Evolutionary conservation across 2,113 vertebrate genomes (phyloP).

Genomic region (Pelmatolapia mariae): DNA sequence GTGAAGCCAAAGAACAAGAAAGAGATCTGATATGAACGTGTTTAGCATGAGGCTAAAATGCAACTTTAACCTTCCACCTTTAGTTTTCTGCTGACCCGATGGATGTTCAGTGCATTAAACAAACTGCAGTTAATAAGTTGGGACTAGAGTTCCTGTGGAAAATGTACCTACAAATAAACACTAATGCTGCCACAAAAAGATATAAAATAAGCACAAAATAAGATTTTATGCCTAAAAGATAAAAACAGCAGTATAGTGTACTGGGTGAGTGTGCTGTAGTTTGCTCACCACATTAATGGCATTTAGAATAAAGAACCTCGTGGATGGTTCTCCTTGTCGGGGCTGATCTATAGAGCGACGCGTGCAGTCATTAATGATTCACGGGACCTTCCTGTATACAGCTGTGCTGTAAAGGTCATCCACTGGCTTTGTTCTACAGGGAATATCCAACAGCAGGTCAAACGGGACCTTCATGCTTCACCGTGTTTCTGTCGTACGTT

Average conservation of each 20-base stretch:
- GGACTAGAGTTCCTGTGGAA: not conserved
- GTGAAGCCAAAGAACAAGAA: not conserved
- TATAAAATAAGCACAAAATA: not conserved
- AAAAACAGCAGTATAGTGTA: not conserved
- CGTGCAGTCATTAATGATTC: not conserved
- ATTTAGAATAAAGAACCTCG: not conserved
- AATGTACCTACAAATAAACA: not conserved
- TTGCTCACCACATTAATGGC: not conserved
- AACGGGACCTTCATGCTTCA: not conserved
- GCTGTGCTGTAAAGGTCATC: not conserved
- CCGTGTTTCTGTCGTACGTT: rapidly evolving
- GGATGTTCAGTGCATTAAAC: not conserved
- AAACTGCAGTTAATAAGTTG: not conserved
- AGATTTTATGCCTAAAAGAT: not conserved
- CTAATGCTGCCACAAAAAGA: not conserved
- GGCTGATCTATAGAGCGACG: not conserved
- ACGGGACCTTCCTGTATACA: not conserved
- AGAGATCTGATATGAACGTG: rapidly evolving
- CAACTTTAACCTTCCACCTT: not conserved
- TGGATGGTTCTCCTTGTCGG: not conserved
- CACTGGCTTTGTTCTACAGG: not conserved
- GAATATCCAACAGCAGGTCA: not conserved
- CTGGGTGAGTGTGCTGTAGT: not conserved
- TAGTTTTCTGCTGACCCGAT: not conserved
- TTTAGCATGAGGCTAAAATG: not conserved